Evolutionary conservation across 2,113 vertebrate species (phyloP), one percentile per base, ranked within the genome.

Genomic region (Papio anubis): DNA sequence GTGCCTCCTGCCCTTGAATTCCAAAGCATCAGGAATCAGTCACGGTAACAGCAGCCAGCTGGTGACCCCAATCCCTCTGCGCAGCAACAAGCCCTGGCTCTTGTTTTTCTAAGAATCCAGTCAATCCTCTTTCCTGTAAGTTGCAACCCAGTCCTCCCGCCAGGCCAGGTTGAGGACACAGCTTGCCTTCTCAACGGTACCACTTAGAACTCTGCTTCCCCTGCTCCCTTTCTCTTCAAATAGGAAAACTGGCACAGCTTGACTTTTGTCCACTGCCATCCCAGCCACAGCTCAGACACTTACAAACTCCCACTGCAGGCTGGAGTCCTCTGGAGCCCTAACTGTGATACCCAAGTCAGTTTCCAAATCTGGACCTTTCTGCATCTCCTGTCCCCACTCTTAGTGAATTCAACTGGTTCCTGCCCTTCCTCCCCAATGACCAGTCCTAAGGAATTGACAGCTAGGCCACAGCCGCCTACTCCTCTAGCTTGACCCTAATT

Each of bases 231-330:
- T 2, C 55, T 66, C 64, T 64, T 66, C 7, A 35, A 8, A 21
- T 5, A 32, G 66, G 81, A 70, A 90, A 38, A 13, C 2, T 2
- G 5, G 13, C 21, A 12, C 13, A 27, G 3, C 30, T 80, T 8
- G 32, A 10, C 50, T 50, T 35, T 38, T 6, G 43, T 16, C 38
- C 5, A 2, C 30, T 0, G 0, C 45, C 48, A 9, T 17, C 48
- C 10, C 40, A 3, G 35, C 25, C 52, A 23, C 50, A 27, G 8
- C 43, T 25, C 48, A 3, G 78, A 61, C 27, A 8, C 90, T n/a
- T 38, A 7, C 32, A 30, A 6, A 9, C 68, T n/a, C 45, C 43
- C 1, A 0, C 1, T 0, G 0, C 23, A 2, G 4, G 3, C 82
- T 32, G 38, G 48, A 5, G 10, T 23, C 55, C 43, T 45, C 55